Evolutionary conservation across 1,140 invertebrate genomes (phyloP).

Genomic region (Bombus superbus): DNA sequence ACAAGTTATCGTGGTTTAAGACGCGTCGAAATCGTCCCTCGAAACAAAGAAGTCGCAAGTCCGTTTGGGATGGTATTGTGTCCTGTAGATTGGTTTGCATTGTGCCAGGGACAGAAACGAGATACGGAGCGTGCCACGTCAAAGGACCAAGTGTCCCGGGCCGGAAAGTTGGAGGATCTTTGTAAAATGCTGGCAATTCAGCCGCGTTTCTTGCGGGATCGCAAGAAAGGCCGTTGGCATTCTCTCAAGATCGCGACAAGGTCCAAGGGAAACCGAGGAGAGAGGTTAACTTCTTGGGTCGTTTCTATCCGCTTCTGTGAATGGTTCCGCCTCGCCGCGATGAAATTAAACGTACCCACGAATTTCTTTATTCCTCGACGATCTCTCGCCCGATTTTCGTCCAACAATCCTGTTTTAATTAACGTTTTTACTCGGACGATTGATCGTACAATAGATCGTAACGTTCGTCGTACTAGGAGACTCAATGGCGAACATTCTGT

Average conservation of each 20-base stretch:
- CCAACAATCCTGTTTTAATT: slow-evolving; percentile 3
- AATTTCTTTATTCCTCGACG: slow-evolving; percentile 1
- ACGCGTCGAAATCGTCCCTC: neutral
- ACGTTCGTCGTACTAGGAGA: too few relatives aligned
- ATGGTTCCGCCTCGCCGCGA: neutral
- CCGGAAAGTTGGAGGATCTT: slow-evolving; percentile 44
- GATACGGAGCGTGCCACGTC: neutral
- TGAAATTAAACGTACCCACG: slow-evolving; percentile 35
- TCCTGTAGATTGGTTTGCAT: slow-evolving; percentile 42
- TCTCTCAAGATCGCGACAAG: slow-evolving; percentile 14
- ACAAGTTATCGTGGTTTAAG: slow-evolving; percentile 1
- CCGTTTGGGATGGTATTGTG: slow-evolving; percentile 4
- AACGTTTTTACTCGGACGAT: neutral
- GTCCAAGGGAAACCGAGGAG: neutral
- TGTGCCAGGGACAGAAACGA: neutral
- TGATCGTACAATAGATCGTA: neutral
- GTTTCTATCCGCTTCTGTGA: slow-evolving; percentile 20
- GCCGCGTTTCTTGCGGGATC: slow-evolving; percentile 19
- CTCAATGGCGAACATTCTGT: neutral
- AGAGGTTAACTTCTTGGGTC: slow-evolving; percentile 27
- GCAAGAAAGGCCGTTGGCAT: slow-evolving; percentile 46
- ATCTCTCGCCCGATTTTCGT: neutral
- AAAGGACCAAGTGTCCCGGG: slow-evolving; percentile 32
- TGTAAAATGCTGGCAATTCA: slow-evolving; percentile 43
- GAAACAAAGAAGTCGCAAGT: neutral